Percentiles rank a stretch among this genome's conserved stretches.
Conservation (phyloP, 2,797 vertebrate genomes). For the Orientallactaga sibirica region DNA sequence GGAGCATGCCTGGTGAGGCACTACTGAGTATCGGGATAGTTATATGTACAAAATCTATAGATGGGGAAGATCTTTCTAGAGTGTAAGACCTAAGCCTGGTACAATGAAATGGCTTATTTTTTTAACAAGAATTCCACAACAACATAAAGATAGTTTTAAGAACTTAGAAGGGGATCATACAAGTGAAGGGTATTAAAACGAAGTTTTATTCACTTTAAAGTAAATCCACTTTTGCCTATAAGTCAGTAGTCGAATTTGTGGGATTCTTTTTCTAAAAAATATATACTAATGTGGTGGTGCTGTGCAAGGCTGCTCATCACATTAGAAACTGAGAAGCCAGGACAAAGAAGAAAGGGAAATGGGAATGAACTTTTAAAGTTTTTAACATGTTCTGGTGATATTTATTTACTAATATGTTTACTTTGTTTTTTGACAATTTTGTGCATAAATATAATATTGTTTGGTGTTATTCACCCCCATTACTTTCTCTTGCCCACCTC, state of each 20-base stretch:
- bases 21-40: not conserved
- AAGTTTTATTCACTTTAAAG: not conserved
- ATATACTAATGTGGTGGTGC: not conserved
- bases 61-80: not conserved
- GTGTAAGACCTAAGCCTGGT: slow-evolving; percentile 2
- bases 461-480: too few species aligned
- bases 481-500: too few species aligned
- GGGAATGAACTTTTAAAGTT: slow-evolving; percentile 52
- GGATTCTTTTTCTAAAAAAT: not conserved
- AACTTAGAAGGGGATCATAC: not conserved
- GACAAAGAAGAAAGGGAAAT: not conserved
- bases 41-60: not conserved
- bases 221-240: slow-evolving; percentile 25
- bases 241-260: not conserved
- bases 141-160: not conserved
- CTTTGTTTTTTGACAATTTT: too few species aligned
- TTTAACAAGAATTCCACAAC: slow-evolving; percentile 35
- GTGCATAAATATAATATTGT: too few species aligned
- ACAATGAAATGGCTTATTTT: not conserved
- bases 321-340: slow-evolving; percentile 49
- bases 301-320: not conserved
- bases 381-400: too few species aligned
- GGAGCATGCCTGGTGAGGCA: not conserved
- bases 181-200: not conserved
- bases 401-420: too few species aligned